These are phyloP conservation scores for Pagetopsis macropterus DNA, from an alignment of 2,797 vertebrate genomes.

Conservation along the genomic window DNA sequence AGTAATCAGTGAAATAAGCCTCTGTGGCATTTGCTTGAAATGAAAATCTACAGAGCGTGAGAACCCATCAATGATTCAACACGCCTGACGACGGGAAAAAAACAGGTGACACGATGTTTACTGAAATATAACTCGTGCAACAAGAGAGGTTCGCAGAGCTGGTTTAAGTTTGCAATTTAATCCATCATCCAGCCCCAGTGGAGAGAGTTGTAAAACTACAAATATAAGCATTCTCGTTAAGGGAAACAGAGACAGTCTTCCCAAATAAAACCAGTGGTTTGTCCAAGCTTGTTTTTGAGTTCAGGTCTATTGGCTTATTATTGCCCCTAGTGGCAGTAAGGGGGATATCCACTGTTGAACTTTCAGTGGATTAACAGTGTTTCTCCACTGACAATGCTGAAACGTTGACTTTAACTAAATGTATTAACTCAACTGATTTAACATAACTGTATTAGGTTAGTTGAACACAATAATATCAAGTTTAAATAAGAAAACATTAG, in stretches of 20 bases:
- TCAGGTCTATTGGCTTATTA: too few relatives aligned
- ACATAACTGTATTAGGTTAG: too few relatives aligned
- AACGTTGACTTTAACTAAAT: too few relatives aligned
- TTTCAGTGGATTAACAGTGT: background rate
- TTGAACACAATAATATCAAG: too few relatives aligned
- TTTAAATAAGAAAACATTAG: too few relatives aligned
- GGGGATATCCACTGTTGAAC: background rate
- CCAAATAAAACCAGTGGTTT: background rate
- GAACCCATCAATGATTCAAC: slow-evolving; percentile 42
- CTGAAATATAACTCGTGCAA: slow-evolving; percentile 7
- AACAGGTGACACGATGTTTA: slow-evolving; percentile 23
- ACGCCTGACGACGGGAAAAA: background rate
- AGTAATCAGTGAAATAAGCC: slow-evolving; percentile 54
- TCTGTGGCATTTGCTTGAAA: slow-evolving; percentile 51
- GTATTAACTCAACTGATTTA: too few relatives aligned
- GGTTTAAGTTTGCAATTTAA: slow-evolving; percentile 2
- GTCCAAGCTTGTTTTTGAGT: background rate
- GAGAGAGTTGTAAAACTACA: background rate
- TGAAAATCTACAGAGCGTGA: slow-evolving; percentile 49
- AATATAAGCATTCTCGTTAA: background rate
- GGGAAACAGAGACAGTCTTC: background rate
- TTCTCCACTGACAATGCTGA: background rate
- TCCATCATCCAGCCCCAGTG: slow-evolving; percentile 9
- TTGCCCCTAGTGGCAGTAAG: background rate
- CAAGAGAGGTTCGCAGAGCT: slow-evolving; percentile 7